Evolutionary conservation across 2,113 vertebrate species (phyloP), one percentile per base, ranked within the genome.

Genomic region (Callocephalon fimbriatum): DNA sequence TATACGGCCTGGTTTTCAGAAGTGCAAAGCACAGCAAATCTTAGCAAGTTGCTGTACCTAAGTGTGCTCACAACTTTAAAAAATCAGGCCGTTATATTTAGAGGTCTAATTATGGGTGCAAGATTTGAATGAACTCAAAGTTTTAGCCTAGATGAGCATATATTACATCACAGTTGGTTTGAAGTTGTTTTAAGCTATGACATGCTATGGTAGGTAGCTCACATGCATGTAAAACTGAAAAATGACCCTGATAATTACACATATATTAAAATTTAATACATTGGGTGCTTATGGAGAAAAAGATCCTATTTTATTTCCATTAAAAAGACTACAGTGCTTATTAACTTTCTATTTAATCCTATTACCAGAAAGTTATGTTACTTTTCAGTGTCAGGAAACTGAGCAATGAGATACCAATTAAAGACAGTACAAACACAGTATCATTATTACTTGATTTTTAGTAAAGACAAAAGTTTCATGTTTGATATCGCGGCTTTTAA

Each of bases 71-170:
- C 51, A 44, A 76, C 75, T 86, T 65, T 8, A 37, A 42, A 38
- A 85, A 95, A 94, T 18, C 89, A 96, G 94, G 95, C 77, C 45
- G 11, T 81, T 96, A 92, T 87, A 96, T 95, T 96, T 95, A 95
- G 93, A 77, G 61, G 37, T 22, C 65, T 91, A 93, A 96, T 86
- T 93, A 93, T 29, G 40, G 63, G 72, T 84, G 62, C 26, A 42
- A 63, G 58, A 71, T 61, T 68, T 76, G 47, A 87, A 58, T 7
- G 11, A 93, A 87, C 35, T 50, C 72, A 72, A 91, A 68, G 68
- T 90, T 82, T 85, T 26, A 83, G 51, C 62, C 66, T 53, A 61
- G 29, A 51, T 59, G 79, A 65, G 31, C 68, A 40, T 26, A 31
- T 3, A 29, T 62, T 35, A 38, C 71, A 45, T 82, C 50, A 73